These are phyloP conservation scores for Cylas formicarius DNA, from an alignment of 1,140 invertebrate genomes.

Conservation along the genomic window DNA sequence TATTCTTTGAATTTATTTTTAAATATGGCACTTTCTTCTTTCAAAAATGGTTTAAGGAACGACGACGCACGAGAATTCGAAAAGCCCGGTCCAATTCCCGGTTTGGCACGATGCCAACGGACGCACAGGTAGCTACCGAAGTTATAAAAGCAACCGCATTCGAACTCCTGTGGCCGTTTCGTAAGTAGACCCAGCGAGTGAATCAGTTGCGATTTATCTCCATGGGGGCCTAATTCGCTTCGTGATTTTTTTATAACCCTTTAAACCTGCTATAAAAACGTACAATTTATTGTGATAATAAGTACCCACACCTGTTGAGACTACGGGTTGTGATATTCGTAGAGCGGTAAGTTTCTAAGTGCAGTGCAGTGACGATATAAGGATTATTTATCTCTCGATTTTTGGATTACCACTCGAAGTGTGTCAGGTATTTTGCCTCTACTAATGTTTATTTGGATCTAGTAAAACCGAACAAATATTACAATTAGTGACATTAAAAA, in stretches of 20 bases:
- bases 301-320: constrained; percentile 10
- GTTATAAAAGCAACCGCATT: constrained; percentile 40
- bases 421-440: too few relatives aligned
- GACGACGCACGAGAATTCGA: background rate
- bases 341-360: constrained; percentile 30
- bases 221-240: constrained; percentile 42
- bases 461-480: too few relatives aligned
- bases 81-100: constrained; percentile 13
- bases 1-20: constrained; percentile 3
- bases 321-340: constrained; percentile 7
- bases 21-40: background rate
- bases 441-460: too few relatives aligned
- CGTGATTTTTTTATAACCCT: constrained; percentile 28
- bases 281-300: constrained; percentile 5
- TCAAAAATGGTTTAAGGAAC: background rate
- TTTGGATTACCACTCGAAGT: too few relatives aligned
- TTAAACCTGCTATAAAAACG: constrained; percentile 17
- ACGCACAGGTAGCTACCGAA: constrained; percentile 42
- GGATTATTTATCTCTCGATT: too few relatives aligned
- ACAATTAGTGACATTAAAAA: too few relatives aligned
- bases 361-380: constrained; percentile 26
- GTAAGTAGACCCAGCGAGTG: constrained; percentile 18
- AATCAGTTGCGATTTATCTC: constrained; percentile 18
- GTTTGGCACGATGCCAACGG: constrained; percentile 35
- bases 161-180: constrained; percentile 35